Base-by-base conservation (phyloP, 2,113 vertebrate species). In the Ictidomys tridecemlineatus region DNA sequence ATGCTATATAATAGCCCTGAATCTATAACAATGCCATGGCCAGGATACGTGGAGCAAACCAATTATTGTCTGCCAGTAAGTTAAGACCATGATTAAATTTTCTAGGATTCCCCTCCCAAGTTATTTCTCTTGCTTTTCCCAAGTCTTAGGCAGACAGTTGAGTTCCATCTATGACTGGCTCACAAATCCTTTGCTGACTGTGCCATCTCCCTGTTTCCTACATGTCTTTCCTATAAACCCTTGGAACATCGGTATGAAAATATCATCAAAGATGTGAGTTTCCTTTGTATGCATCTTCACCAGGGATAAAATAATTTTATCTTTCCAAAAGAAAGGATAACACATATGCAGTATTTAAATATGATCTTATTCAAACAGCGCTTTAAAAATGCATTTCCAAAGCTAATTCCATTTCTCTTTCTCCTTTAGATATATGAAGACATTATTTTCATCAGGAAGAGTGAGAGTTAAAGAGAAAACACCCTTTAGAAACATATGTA, bases 301-400 rank as follows among this genome's bases (percentile, higher is more conserved):
- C 30, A 39, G 7, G 48, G 34, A 82, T 67, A 34, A 79, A 45
- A 65, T 7, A 86, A 34, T 72, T 76, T 39, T 34, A 34, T 56
- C 26, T 90, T 90, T 86, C 69, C 20, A 83, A 87, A 77, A 92
- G 61, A 79, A 85, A 69, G 4, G 26, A 56, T 17, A 82, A 51
- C 11, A 42, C 24, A 53, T 39, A 34, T 56, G n/a, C 32, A 70
- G 28, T 56, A 82, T 45, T 93, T 56, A 82, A 65, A 37, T 67
- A 61, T 26, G 58, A 89, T 42, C 37, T 70, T n/a, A 87, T 34
- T 95, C 39, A 82, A 76, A 90, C 26, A 45, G 20, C 76, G 86
- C 26, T 28, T 73, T 76, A 96, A 56, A 63, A 76, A 83, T 32
- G 6, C 20, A 45, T 48, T 91, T 97, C n/a, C 61, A 45, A 90